Evolutionary conservation across 2,888 invertebrate species (phyloP), one percentile per base, ranked within the genome.

Genomic region (Dicyrtoma fusca): DNA sequence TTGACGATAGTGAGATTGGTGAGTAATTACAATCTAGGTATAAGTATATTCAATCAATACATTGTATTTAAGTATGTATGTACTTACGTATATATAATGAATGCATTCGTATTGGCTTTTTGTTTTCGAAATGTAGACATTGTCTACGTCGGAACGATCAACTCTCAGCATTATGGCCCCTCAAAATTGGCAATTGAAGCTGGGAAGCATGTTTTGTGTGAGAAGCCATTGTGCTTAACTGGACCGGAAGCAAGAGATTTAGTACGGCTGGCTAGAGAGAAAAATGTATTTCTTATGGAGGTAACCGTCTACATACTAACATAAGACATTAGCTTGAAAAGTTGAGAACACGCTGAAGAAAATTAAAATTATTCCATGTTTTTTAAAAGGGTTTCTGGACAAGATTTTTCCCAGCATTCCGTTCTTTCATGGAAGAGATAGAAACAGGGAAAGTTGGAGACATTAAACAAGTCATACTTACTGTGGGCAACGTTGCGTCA

Each of bases 161-260:
- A 92, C 83, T 87, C 90, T 0, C 87, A 89, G 76, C 96, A 96
- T 84, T 89, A 88, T 78, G 86, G 88, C 49, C 84, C 91, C 10
- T 86, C 88, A 0, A 89, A 90, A 82, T 81, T 92, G 71, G 92
- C 92, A 88, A 84, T 97, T n/a, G 88, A 90, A 75, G 86, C 89
- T 81, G 92, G 92, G 0, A 96, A 96, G 83, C 90, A 93, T 82
- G 91, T 97, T 0, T 85, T 97, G 0, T 93, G 94, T 82, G 96
- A 97, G 84, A 97, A 96, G 83, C 94, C 96, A 0, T 84, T 96
- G 75, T 91, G 92, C 65, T 84, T 95, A 84, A 94, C 93, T 83
- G 85, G 86, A 55, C 90, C 90, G 80, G 90, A 95, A 83, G 87
- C 90, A 0, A 85, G 87, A 75, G 88, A 89, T 77, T 84, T 97